Evolutionary conservation across 2,113 vertebrate species (phyloP).

Genomic region (Myodes glareolus): DNA sequence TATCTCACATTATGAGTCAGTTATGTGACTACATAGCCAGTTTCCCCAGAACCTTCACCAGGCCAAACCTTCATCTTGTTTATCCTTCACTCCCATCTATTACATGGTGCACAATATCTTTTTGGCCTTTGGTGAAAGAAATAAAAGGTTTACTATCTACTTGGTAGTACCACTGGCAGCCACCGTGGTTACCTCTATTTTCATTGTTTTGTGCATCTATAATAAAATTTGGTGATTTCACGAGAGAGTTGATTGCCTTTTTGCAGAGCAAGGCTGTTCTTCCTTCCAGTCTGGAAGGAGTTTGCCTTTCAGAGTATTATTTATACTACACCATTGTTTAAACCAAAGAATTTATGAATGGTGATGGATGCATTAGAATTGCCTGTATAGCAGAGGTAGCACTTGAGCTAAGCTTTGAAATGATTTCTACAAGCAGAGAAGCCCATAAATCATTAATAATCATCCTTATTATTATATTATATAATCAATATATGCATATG

Average conservation of each 20-base stretch:
- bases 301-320: slow-evolving; percentile 18
- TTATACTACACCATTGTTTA: background rate
- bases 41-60: background rate
- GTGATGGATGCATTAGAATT: background rate
- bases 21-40: background rate
- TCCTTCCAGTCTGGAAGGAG: background rate
- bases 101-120: background rate
- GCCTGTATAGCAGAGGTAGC: background rate
- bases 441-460: slow-evolving; percentile 63
- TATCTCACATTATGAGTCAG: background rate
- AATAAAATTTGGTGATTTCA: slow-evolving; percentile 8
- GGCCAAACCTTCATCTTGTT: background rate
- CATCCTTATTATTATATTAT: too few relatives aligned
- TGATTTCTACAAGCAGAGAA: slow-evolving; percentile 50
- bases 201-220: background rate
- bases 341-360: background rate
- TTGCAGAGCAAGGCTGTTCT: background rate
- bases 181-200: background rate
- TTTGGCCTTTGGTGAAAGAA: background rate
- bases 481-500: background rate
- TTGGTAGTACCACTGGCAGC: background rate
- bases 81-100: background rate
- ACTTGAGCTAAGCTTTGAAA: slow-evolving; percentile 62
- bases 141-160: background rate
- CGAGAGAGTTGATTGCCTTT: background rate